Conservation (phyloP, 1,140 invertebrate species). For the Bombus sylvicola region DNA sequence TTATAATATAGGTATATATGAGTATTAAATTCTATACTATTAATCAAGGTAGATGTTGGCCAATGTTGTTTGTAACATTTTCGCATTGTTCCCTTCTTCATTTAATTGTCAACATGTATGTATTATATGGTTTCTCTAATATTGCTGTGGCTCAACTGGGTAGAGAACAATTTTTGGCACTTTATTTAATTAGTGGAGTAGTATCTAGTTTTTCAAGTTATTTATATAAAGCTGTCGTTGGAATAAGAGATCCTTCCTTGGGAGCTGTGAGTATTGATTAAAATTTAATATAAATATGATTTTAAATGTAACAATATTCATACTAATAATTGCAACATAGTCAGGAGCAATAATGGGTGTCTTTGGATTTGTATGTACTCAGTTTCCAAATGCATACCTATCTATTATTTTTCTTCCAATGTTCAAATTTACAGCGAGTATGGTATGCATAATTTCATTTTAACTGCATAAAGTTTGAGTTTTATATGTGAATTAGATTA, state of each 20-base stretch:
- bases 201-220: constrained; percentile 94
- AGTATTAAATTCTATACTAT: constrained; percentile 49
- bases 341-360: constrained; percentile 97
- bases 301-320: constrained; percentile 44
- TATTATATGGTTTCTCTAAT: constrained; percentile 91
- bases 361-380: constrained; percentile 92
- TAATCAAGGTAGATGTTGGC: constrained; percentile 88
- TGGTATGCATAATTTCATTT: constrained; percentile 84
- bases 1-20: background rate
- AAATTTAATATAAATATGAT: constrained; percentile 6
- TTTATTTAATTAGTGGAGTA: constrained; percentile 95
- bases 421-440: constrained; percentile 92
- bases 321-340: constrained; percentile 83
- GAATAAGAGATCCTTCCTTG: constrained; percentile 89
- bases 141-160: constrained; percentile 90
- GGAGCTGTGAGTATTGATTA: constrained; percentile 90
- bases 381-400: constrained; percentile 93
- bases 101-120: constrained; percentile 97
- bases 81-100: constrained; percentile 95
- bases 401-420: constrained; percentile 95
- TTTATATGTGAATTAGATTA: constrained; percentile 46
- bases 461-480: constrained; percentile 32
- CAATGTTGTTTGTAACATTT: constrained; percentile 96
- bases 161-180: constrained; percentile 95
- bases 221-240: constrained; percentile 88